Evolutionary conservation across 1,140 invertebrate species (phyloP), one percentile per base, ranked within the genome.

Genomic region (Lordiphosa stackelbergi): DNA sequence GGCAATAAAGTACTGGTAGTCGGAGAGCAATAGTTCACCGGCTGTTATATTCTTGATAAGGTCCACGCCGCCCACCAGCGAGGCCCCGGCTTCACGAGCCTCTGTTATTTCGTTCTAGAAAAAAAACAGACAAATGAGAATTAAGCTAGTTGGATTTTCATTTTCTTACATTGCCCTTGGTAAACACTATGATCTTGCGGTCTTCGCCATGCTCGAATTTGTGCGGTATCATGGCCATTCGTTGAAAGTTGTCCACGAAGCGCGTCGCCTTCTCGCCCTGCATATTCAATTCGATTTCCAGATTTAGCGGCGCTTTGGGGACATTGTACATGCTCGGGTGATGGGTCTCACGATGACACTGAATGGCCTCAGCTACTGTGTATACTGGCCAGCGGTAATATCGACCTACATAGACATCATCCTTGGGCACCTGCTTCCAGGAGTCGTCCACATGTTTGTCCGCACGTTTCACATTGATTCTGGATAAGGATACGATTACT

Each of bases 291-390:
- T 95, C 94, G 57, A 95, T 88, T 31, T 89, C 88, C 24, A 92
- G 91, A 62, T 89, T 90, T 0, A 96, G 66, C 12, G 90, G 73
- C 8, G 93, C 91, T 87, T 92, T 89, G 2, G 93, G 92, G 38
- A 88, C 77, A 88, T 96, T 93, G 55, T 91, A 93, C 87, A 95
- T 92, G 34, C 92, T 91, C 0, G 94, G 93, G 85, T 95, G 92
- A 86, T 95, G 93, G 1, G 91, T 92, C 88, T 96, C 93, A 45
- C 92, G 90, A 75, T 95, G 92, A 68, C 89, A 91, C 53, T 91
- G 81, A 5, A 96, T 88, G n/a, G 94, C 94, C 78, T 95, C 93
- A 31, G 88, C 88, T 10, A 95, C 91, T 3, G 90, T 86, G 88
- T 93, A 94, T 0, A 91, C 85, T 63, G 89, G 89, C 90, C 89